Conservation (phyloP, 2,113 vertebrate species). For the rat (Rattus norvegicus) region DNA sequence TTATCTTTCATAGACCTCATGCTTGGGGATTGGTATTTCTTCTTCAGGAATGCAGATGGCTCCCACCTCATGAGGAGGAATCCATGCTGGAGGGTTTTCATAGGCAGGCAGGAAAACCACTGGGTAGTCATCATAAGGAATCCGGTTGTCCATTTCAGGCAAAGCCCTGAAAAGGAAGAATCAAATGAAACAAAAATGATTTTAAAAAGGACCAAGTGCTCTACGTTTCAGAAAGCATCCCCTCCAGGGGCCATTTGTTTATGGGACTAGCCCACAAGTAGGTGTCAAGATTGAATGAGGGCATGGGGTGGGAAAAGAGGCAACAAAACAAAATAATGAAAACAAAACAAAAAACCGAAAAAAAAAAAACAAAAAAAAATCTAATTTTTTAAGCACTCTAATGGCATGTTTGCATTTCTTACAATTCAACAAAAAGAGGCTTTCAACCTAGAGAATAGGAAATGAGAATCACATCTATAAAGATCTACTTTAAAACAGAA, state of each 20-base stretch:
- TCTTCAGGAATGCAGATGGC: background rate
- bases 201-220: background rate
- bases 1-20: background rate
- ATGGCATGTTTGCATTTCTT: background rate
- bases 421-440: background rate
- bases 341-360: background rate
- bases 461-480: slow-evolving; percentile 5
- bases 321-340: background rate
- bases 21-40: background rate
- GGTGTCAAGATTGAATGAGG: background rate
- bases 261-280: background rate
- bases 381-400: background rate
- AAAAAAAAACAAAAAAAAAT: background rate
- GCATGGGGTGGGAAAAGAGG: too few species aligned
- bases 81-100: slow-evolving; percentile 96
- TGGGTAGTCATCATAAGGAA: slow-evolving; percentile 95
- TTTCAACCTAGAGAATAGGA: slow-evolving; percentile 2
- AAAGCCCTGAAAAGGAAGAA: slow-evolving; percentile 52
- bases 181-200: slow-evolving; percentile 40
- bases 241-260: background rate
- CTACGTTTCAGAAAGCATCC: slow-evolving; percentile 46
- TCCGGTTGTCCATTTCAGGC: slow-evolving; percentile 91
- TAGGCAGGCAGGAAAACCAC: slow-evolving; percentile 97
- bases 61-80: slow-evolving; percentile 93
- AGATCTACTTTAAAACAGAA: slow-evolving; percentile 19